Evolutionary conservation across 2,113 vertebrate genomes (phyloP), one percentile per base, ranked within the genome.

Genomic region (Pelvicachromis taeniatus): DNA sequence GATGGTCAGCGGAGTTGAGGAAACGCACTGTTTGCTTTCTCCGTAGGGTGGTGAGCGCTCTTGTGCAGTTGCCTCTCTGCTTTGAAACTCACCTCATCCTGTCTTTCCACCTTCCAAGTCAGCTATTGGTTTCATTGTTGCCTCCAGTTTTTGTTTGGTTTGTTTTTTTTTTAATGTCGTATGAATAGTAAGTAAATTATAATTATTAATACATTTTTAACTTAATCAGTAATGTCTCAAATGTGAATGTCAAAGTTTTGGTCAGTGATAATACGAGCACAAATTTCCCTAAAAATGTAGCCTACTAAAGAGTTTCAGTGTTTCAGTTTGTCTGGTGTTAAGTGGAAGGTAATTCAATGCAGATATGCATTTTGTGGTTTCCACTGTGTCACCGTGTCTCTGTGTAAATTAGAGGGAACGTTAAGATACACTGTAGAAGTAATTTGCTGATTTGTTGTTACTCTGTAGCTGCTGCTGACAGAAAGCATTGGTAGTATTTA

Each of bases 11-110:
- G n/a, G 82, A 92, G 90, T 88, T 86, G 86, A 94, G 95, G 93
- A 95, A 95, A 81, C 63, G 7, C n/a, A 58, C 91, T 96, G 92
- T 96, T 96, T 95, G 96, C 89, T 77, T 87, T 95, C 90, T 91
- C 93, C 63, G 88, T 87, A 86, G 92, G 93, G 90, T 61, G 80
- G 91, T 85, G 56, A 61, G 89, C 84, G 56, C 88, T 85, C 78
- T 88, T 85, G 85, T 70, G 33, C 89, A 81, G 79, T 91, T 85
- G 56, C 86, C 77, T 88, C 77, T 79, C 61, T 77, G 87, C 88
- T 94, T 95, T 95, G 91, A 95, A 93, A 85, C 56, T 92, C 82
- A 73, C 80, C 85, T 87, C 85, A 85, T 88, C 85, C 89, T 91
- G 84, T 81, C 87, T 53, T 84, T 86, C 81, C 40, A 58, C 42